phyloP scores from a whole-genome alignment of 2,888 invertebrate genomes.

The Polyommatus icarus region DNA sequence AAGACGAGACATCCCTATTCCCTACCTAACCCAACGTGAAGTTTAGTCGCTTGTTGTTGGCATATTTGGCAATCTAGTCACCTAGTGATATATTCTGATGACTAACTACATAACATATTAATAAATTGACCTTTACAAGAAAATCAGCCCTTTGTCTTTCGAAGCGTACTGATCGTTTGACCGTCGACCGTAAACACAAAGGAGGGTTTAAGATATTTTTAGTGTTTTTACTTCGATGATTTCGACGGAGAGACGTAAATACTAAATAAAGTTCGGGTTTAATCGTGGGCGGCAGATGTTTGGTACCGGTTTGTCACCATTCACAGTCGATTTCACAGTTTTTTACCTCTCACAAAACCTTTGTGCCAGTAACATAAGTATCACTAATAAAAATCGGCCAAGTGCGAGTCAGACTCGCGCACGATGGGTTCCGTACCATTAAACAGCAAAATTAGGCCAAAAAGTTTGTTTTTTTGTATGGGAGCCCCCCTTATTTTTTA shows the following conservation, averaged over 20 bases:
- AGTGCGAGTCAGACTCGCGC: too few relatives aligned
- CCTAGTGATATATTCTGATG: not conserved
- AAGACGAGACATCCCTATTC: too few relatives aligned
- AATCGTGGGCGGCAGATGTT: not conserved
- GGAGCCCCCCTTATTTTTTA: too few relatives aligned
- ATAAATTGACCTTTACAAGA: slow-evolving; percentile 10
- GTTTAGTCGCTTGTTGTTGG: not conserved
- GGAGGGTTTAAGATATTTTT: slow-evolving; percentile 15
- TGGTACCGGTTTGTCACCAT: not conserved
- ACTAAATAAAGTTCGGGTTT: not conserved
- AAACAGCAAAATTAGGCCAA: too few relatives aligned
- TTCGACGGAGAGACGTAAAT: not conserved
- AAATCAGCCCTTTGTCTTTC: not conserved
- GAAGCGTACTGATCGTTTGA: not conserved
- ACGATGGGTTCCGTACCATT: too few relatives aligned
- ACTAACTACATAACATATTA: not conserved
- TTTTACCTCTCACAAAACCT: not conserved
- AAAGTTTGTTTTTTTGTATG: too few relatives aligned
- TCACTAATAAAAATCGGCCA: too few relatives aligned
- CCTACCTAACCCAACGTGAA: too few relatives aligned
- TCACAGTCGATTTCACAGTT: not conserved
- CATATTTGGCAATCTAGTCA: not conserved
- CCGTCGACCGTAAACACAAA: slow-evolving; percentile 2
- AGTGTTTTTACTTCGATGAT: slow-evolving; percentile 9
- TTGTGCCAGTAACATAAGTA: not conserved